Evolutionary conservation across 2,888 invertebrate genomes (phyloP), one percentile per base, ranked within the genome.

Genomic region (Gandaritis pyraliata): DNA sequence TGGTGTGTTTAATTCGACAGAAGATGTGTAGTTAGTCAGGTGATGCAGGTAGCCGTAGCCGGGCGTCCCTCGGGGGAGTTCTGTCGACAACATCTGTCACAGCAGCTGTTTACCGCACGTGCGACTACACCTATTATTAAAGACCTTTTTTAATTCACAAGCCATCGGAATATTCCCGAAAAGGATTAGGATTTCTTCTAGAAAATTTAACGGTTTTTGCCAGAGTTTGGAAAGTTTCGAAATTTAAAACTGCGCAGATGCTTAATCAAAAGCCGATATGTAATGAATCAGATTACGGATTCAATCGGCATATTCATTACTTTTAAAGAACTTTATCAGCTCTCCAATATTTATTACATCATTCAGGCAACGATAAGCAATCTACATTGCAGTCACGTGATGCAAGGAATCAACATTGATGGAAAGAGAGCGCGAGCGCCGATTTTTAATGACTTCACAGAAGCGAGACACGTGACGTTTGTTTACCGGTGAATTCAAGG

Each of bases 21-120:
- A 58, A 61, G 57, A 65, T 61, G 57, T 61, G 46, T 58, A 67
- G 69, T 67, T 72, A 73, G 81, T 86, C 84, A 85, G 83, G 86
- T 85, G 77, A 72, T 73, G 80, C 84, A 86, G 87, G 86, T 84
- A 84, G 77, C 64, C 65, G 72, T 69, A 62, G 75, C 64, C 75
- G 33, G 48, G 49, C 71, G 76, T 74, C 66, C 71, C 61, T 72
- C 71, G 70, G 74, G 80, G 72, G 66, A 67, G 76, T 86, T 87
- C 88, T 87, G 86, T 81, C 83, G 76, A 77, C 78, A 83, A 82
- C 90, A 90, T 88, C 91, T 90, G 90, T 88, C 90, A 79, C 76
- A 76, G 85, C 92, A 90, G 92, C 92, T 91, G 92, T 86, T 75
- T 75, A 73, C 74, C 86, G 87, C 91, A 90, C 91, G 92, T 92